A percentile compares a stretch with the other conserved stretches of the same genome.
Conservation (phyloP, 2,888 invertebrate species). For the Drosophila gaucha region DNA sequence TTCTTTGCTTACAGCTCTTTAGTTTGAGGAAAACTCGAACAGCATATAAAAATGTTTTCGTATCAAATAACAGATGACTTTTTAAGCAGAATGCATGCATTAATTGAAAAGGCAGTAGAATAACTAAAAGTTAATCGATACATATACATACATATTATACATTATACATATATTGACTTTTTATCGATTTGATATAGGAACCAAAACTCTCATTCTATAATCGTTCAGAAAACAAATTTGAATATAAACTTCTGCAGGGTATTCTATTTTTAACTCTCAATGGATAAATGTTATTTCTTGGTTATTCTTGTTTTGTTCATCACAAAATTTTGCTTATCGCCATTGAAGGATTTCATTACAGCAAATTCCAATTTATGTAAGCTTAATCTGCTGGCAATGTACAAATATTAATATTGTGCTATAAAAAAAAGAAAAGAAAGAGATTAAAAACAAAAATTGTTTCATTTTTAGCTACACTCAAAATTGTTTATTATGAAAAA, state of each 20-base stretch:
- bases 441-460: background rate
- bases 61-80: constrained; percentile 39
- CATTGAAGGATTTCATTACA: background rate
- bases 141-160: too few relatives aligned
- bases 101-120: background rate
- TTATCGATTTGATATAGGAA: too few relatives aligned
- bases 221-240: background rate
- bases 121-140: background rate
- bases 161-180: too few relatives aligned
- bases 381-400: background rate
- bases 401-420: background rate
- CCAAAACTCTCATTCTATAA: too few relatives aligned
- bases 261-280: background rate
- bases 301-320: background rate
- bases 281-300: background rate
- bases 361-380: background rate
- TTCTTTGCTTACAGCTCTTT: constrained; percentile 42
- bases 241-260: background rate
- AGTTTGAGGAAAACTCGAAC: constrained; percentile 40
- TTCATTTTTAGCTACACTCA: background rate
- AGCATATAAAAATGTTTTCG: constrained; percentile 63
- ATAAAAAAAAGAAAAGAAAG: background rate
- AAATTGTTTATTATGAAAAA: background rate
- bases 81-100: background rate
- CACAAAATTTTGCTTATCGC: background rate